Evolutionary conservation across 2,797 vertebrate species (phyloP), one percentile per base, ranked within the genome.

Genomic region (Coregonus ussuriensis): DNA sequence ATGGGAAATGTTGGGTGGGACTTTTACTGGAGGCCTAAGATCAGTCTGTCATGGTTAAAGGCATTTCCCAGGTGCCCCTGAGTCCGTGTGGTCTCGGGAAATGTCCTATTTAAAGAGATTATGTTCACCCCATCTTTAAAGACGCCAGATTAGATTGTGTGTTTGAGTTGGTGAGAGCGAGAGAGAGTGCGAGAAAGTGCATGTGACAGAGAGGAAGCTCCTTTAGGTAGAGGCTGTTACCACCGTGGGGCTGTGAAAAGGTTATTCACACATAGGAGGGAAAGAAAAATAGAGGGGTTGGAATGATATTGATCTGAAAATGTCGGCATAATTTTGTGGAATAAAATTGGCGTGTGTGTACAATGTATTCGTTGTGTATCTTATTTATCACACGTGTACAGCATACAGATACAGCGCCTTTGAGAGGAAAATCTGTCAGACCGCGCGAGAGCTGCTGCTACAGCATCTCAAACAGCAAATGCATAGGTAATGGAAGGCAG

Each of bases 91-190:
- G 54, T 29, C 62, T 65, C 11, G 11, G 62, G 62, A 65, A 65
- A 29, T 65, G 62, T 65, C 62, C 62, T 11, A 65, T 65, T 65
- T 65, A 65, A 65, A 25, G 62, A 65, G 62, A 21, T 65, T 65
- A 65, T 13, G 5, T 21, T 29, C 62, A 25, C 62, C 62, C 62
- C 31, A 65, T 65, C 62, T 65, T 65, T 31, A 65, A 65, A 59
- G 54, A 59, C 15, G 5, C 54, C 25, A 65, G 62, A 65, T 21
- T 11, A 59, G 54, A 15, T 16, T 35, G 25, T 66, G 65, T 35
- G 21, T 66, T 21, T 33, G 63, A 35, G 25, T 56, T 6, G 31
- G 66, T 71, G 18, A 70, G 67, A 70, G n/a, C n/a, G n/a, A n/a
- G 31, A 41, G 51, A 29, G 51, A 69, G 25, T 76, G 37, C 68